phyloP scores from a whole-genome alignment of 2,888 invertebrate genomes.

The Platynereis dumerilii region DNA sequence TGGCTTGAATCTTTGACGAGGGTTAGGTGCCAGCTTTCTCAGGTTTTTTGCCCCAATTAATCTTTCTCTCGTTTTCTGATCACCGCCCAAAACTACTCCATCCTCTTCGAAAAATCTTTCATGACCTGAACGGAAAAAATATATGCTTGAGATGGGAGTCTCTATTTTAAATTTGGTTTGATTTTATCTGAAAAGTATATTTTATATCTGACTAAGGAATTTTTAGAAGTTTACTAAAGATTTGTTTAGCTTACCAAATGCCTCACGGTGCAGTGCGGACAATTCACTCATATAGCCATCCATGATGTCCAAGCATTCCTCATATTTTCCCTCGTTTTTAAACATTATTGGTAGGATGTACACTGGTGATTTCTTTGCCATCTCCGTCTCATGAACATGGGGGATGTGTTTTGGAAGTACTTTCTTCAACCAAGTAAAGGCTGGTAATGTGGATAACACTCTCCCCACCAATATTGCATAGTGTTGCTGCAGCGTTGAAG shows the following conservation, averaged over 20 bases:
- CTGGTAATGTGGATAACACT: background rate
- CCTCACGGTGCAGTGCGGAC: background rate
- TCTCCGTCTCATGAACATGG: background rate
- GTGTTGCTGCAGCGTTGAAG: background rate
- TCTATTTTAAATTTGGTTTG: too few species aligned
- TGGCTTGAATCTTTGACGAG: background rate
- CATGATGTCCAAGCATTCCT: conserved; percentile 13
- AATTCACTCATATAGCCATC: conserved; percentile 1
- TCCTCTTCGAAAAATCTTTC: background rate
- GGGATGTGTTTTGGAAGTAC: conserved; percentile 3
- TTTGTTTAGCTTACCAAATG: conserved; percentile 3
- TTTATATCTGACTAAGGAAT: too few species aligned
- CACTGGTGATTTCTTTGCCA: conserved; percentile 3
- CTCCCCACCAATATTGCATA: background rate
- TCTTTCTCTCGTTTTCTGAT: conserved; percentile 9
- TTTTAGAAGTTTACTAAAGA: too few species aligned
- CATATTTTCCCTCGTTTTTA: conserved; percentile 7
- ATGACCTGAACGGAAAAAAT: background rate
- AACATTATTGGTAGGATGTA: background rate
- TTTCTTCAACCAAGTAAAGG: background rate
- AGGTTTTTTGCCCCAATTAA: background rate
- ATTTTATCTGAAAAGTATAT: too few species aligned
- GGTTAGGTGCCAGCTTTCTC: background rate
- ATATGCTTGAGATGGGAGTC: background rate
- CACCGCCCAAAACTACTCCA: conserved; percentile 1